Conservation (phyloP, 2,888 invertebrate genomes). For the Pyrocoelia pectoralis region DNA sequence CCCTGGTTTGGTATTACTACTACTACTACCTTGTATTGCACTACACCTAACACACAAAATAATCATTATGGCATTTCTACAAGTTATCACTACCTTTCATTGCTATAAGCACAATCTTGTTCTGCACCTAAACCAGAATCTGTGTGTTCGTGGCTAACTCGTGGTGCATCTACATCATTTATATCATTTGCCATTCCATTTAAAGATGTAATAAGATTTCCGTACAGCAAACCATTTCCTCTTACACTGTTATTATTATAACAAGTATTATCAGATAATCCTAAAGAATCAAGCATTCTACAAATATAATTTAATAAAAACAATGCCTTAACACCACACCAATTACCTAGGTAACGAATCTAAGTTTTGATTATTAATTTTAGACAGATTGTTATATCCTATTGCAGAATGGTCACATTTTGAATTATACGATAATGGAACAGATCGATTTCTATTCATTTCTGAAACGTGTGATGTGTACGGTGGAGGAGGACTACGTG, state of each 20-base stretch:
- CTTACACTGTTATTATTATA: slow-evolving; percentile 42
- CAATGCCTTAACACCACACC: neutral
- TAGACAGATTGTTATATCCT: slow-evolving; percentile 42
- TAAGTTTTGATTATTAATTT: slow-evolving; percentile 43
- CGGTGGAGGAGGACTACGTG: slow-evolving; percentile 60
- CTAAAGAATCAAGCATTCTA: slow-evolving; percentile 48
- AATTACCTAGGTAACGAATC: slow-evolving; percentile 45
- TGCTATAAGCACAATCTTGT: slow-evolving; percentile 77
- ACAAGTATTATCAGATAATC: slow-evolving; percentile 42
- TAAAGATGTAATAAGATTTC: slow-evolving; percentile 48
- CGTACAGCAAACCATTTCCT: slow-evolving; percentile 48
- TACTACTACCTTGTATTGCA: slow-evolving; percentile 57
- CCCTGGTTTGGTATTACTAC: slow-evolving; percentile 35
- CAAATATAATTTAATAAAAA: slow-evolving; percentile 12
- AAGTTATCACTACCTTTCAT: slow-evolving; percentile 67
- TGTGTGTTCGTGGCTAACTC: slow-evolving; percentile 78
- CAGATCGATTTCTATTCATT: slow-evolving; percentile 41
- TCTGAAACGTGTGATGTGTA: slow-evolving; percentile 54
- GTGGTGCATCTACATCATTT: slow-evolving; percentile 45
- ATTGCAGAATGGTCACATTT: slow-evolving; percentile 42
- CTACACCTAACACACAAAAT: slow-evolving; percentile 60
- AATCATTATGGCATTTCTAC: neutral
- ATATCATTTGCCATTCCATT: slow-evolving; percentile 45
- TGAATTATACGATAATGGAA: slow-evolving; percentile 38
- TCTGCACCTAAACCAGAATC: slow-evolving; percentile 80